Percentiles rank a stretch among this genome's conserved stretches.
Evolutionary conservation across 2,797 vertebrate genomes (phyloP).

Genomic region (Sebastes iracundus): DNA sequence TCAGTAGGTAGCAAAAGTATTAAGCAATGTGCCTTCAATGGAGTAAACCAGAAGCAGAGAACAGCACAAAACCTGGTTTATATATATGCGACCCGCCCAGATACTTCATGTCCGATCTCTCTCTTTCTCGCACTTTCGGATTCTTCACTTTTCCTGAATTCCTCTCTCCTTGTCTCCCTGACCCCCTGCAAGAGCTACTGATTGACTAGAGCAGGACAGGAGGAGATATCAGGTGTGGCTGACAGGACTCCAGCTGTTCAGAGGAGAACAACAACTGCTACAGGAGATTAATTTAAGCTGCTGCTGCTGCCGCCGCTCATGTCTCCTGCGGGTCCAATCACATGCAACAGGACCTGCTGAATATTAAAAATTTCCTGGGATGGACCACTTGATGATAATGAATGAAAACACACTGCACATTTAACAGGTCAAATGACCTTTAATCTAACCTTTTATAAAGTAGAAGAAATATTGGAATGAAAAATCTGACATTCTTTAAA

Average conservation of each 20-base stretch:
- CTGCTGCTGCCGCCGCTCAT: slow-evolving; percentile 8
- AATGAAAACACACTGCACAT: neutral
- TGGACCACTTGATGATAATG: neutral
- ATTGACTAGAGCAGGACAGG: slow-evolving; percentile 48
- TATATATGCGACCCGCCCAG: neutral
- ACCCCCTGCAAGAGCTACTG: slow-evolving; percentile 50
- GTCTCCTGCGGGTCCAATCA: slow-evolving; percentile 49
- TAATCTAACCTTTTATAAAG: neutral
- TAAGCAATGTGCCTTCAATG: neutral
- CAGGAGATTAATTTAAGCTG: slow-evolving; percentile 69
- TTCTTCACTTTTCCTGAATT: neutral
- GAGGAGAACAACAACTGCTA: slow-evolving; percentile 59
- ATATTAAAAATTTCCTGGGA: slow-evolving; percentile 2
- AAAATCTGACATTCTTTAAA: neutral
- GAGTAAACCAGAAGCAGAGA: neutral
- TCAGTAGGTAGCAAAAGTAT: neutral
- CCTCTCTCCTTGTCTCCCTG: neutral
- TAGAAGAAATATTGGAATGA: neutral
- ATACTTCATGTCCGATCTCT: neutral
- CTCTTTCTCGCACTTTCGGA: slow-evolving; percentile 52
- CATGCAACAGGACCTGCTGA: slow-evolving; percentile 27
- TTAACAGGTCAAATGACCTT: neutral
- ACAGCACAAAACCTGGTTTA: slow-evolving; percentile 14
- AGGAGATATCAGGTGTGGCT: slow-evolving; percentile 49
- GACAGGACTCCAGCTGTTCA: slow-evolving; percentile 66